These are phyloP conservation scores for Rhagoletis zephyria DNA, from an alignment of 1,140 invertebrate species.

Conservation along the genomic window DNA sequence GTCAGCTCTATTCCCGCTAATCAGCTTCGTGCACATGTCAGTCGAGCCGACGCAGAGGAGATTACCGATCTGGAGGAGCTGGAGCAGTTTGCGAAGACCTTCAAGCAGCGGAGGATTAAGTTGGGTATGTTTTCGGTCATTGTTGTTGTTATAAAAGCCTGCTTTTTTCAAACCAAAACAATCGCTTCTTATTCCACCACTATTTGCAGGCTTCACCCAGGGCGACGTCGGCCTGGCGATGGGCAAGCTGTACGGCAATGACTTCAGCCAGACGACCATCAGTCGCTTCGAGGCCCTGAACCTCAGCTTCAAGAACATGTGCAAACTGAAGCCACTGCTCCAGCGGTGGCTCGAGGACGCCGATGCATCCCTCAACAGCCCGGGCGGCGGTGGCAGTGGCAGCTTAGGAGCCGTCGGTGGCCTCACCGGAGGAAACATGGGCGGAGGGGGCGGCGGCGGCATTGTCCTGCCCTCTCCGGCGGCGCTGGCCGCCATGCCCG, in stretches of 20 bases:
- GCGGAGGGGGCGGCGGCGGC: no score
- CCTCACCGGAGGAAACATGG: slow-evolving; percentile 88
- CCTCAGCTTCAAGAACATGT: slow-evolving; percentile 99
- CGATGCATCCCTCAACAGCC: slow-evolving; percentile 89
- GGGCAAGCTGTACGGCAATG: slow-evolving; percentile 98
- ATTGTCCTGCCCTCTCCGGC: no score
- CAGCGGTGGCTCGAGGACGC: slow-evolving; percentile 98
- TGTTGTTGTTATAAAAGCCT: no score
- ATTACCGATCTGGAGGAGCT: slow-evolving; percentile 95
- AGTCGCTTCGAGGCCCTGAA: slow-evolving; percentile 98
- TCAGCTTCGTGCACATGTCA: no score
- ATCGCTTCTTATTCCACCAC: no score
- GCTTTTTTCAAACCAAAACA: no score
- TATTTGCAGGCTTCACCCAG: slow-evolving; percentile 97
- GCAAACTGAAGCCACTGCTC: slow-evolving; percentile 96
- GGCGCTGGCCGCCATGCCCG: no score
- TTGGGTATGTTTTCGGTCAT: no score
- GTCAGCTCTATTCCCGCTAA: no score
- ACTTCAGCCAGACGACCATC: slow-evolving; percentile 99
- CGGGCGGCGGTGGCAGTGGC: slow-evolving; percentile 84
- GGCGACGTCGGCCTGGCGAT: slow-evolving; percentile 98
- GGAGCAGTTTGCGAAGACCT: slow-evolving; percentile 96
- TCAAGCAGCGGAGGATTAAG: slow-evolving; percentile 96
- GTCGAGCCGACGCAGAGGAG: no score
- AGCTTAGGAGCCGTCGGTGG: slow-evolving; percentile 80